Base-by-base conservation (phyloP, 1,140 invertebrate species). In the Holotrichia oblita region DNA sequence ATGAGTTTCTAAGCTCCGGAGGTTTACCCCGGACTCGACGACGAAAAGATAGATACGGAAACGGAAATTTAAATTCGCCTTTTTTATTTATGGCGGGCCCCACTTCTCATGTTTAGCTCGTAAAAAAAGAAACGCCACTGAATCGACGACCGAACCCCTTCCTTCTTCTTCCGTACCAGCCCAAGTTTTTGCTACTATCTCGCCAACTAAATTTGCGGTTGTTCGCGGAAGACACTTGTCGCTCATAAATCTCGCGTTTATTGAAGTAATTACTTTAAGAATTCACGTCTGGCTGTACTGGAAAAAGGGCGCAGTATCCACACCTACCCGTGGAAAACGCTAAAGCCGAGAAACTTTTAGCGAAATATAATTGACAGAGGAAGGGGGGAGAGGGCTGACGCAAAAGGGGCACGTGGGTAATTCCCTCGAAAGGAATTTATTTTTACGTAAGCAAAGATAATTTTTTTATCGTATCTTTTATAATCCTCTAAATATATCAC, bases 231-330 rank as follows among this genome's bases (percentile, higher is more conserved):
- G 48, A 55, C 14, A 55, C 14, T 55, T 55, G 48, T 55, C 48
- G 48, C 48, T 55, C 48, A 17, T 55, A 55, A 55, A 55, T 55
- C 48, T 55, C 7, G 48, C 48, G 48, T 55, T 55, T 55, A 55
- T 55, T 55, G 48, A 55, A 55, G 48, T 55, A 55, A 55, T 55
- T 55, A 55, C 48, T 55, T 55, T 55, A 55, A 55, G 48, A 55
- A 55, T 55, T 55, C 48, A 55, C 48, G 48, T n/a, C 17, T n/a
- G 48, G 27, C 48, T 6, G 17, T 55, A 17, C 48, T 17, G 10
- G 4, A n/a, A 34, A 34, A n/a, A n/a, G 48, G 48, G 48, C 17
- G 14, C 14, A 12, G 48, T 0, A 14, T 1, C 48, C 48, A 4
- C 48, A 55, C 48, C 48, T 55, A 55, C 48, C 3, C 14, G 14